Base-by-base conservation (phyloP, 1,140 invertebrate genomes). In the Drosophila takahashii region DNA sequence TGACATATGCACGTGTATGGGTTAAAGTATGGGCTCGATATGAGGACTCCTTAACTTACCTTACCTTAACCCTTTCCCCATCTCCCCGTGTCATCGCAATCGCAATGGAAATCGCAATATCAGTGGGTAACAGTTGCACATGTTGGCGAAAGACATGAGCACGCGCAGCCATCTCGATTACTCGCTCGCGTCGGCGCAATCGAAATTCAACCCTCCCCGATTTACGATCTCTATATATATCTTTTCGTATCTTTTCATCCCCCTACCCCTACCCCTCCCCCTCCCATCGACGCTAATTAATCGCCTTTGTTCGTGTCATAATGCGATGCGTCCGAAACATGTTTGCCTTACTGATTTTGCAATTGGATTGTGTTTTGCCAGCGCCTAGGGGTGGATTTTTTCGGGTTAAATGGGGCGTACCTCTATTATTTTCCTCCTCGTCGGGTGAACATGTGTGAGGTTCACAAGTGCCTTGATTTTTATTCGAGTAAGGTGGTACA, bases 1-100 rank as follows among this genome's bases (percentile, higher is more conserved):
- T 87, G 84, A 89, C 84, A 87, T 77, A 87, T 87, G 83, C 84
- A 89, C 75, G 84, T 86, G 81, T 81, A 85, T 86, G 73, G 54
- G 76, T 57, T 75, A 76, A 77, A 62, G 56, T 75, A 69, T 79
- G 75, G 58, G 67, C 52, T 61, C 73, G 65, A 48, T 62, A 62
- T 44, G 72, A 66, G 65, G 48, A 61, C 16, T 16, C 47, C 39
- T 29, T 58, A 13, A 18, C 48, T 9, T 32, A 9, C 29, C 29
- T 32, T 32, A 32, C 2, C 29, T 2, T 8, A 1, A 8, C 29
- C 29, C 29, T 32, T 7, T 39, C 34, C 32, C 10, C 36, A 1
- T 39, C 34, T 26, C 10, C 36, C 1, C 45, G 27, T 37, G 44
- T 45, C 9, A 36, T 53, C 32, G 13, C 27, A 34, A 48, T 18